Evolutionary conservation across 2,888 invertebrate species (phyloP).

Genomic region (Hylaea fasciaria): DNA sequence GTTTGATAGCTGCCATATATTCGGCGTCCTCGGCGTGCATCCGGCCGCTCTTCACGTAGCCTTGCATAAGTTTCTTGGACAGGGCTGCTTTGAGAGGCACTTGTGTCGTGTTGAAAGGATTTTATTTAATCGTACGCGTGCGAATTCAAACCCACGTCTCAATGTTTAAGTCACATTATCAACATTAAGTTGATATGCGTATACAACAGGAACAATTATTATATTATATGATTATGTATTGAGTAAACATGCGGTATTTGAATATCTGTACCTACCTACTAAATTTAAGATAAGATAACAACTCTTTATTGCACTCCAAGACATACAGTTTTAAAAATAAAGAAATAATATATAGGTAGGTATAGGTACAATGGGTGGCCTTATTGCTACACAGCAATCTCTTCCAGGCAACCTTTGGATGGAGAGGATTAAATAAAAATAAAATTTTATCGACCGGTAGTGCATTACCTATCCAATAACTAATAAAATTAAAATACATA

Average conservation of each 20-base stretch:
- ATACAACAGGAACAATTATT: neutral
- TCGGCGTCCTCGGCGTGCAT: slow-evolving; percentile 44
- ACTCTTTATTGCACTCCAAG: no score
- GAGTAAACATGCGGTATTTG: neutral
- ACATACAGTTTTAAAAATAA: no score
- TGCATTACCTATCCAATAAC: no score
- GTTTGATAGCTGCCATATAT: slow-evolving; percentile 65
- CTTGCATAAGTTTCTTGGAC: neutral
- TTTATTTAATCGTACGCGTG: slow-evolving; percentile 54
- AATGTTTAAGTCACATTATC: neutral
- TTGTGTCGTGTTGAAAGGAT: slow-evolving; percentile 42
- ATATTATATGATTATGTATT: neutral
- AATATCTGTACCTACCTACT: no score
- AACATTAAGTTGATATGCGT: neutral
- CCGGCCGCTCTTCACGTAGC: slow-evolving; percentile 34
- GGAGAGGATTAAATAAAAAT: no score
- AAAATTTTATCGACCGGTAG: no score
- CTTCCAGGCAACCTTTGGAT: no score
- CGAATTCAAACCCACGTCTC: slow-evolving; percentile 45
- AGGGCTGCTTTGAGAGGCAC: neutral
- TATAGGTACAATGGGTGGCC: no score
- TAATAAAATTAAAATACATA: no score
- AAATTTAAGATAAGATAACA: no score
- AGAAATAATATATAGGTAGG: no score
- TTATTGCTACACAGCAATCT: no score